Conservation (phyloP, 2,797 vertebrate genomes). For the Poeciliopsis presidionis region DNA sequence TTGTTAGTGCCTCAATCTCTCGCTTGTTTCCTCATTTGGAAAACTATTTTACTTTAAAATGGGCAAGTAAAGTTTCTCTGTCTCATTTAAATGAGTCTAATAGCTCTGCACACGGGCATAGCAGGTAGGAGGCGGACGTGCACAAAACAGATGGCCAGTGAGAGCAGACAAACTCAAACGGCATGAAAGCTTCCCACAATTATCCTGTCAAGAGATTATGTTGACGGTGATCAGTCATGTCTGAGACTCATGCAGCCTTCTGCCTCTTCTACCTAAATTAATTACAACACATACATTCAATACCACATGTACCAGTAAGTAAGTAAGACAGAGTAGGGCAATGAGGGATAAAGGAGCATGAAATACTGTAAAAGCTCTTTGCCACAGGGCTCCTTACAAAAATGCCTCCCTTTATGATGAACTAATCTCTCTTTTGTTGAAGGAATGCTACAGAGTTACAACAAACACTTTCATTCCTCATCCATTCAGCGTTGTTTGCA, state of each 20-base stretch:
- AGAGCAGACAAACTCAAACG: conserved; percentile 75
- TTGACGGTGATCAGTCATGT: conserved; percentile 67
- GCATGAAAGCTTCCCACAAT: conserved; percentile 77
- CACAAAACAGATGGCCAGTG: conserved; percentile 73
- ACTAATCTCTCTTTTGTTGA: conserved; percentile 79
- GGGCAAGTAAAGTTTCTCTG: not conserved
- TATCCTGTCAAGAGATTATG: conserved; percentile 77
- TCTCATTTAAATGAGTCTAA: conserved; percentile 30
- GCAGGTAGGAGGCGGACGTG: conserved; percentile 42
- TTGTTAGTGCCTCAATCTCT: not conserved
- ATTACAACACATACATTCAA: conserved; percentile 22
- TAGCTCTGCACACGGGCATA: conserved; percentile 30
- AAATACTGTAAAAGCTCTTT: conserved; percentile 69
- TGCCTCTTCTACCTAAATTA: conserved; percentile 55
- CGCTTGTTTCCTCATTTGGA: conserved; percentile 1
- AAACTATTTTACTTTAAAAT: conserved; percentile 14
- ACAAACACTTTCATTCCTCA: conserved; percentile 77
- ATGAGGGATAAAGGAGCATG: conserved; percentile 62
- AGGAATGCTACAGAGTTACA: conserved; percentile 71
- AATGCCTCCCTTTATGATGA: conserved; percentile 64
- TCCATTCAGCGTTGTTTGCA: conserved; percentile 67
- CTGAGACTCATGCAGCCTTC: conserved; percentile 58
- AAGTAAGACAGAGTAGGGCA: conserved; percentile 38
- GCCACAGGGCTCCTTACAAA: conserved; percentile 67
- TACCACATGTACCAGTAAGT: conserved; percentile 44